Evolutionary conservation across 2,888 invertebrate genomes (phyloP).

Genomic region (Dione juno): DNA sequence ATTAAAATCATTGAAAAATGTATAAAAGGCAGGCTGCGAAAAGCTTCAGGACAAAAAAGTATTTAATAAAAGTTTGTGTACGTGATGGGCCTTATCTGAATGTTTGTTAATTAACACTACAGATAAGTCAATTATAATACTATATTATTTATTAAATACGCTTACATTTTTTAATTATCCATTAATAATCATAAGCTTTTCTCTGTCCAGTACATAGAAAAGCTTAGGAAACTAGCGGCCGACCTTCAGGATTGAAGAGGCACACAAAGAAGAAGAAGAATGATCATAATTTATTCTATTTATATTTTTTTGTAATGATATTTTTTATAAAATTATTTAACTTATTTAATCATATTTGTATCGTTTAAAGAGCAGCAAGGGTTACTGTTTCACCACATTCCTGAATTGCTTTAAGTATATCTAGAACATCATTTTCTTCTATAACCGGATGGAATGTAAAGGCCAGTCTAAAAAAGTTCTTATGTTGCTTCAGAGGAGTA

Average conservation of each 20-base stretch:
- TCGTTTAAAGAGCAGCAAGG: conserved; percentile 48
- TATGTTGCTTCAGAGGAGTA: conserved; percentile 86
- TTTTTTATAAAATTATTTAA: background rate
- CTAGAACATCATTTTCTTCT: conserved; percentile 83
- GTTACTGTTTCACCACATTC: conserved; percentile 78
- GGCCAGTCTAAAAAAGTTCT: conserved; percentile 91
- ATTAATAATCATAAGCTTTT: background rate
- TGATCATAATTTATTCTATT: no score
- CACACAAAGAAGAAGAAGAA: no score
- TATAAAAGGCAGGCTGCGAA: no score
- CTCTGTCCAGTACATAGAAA: no score
- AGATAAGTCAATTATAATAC: background rate
- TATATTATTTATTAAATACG: background rate
- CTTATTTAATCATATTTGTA: background rate
- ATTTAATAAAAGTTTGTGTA: no score
- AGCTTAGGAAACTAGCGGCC: no score
- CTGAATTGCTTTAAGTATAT: conserved; percentile 86
- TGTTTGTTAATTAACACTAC: background rate
- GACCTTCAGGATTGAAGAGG: no score
- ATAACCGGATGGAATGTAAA: conserved; percentile 88
- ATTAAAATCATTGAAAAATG: no score
- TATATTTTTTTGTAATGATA: no score
- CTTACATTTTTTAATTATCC: background rate
- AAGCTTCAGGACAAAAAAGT: no score
- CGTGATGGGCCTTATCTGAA: no score